Base-by-base conservation (phyloP, 1,140 invertebrate species). In the Formica selysi region DNA sequence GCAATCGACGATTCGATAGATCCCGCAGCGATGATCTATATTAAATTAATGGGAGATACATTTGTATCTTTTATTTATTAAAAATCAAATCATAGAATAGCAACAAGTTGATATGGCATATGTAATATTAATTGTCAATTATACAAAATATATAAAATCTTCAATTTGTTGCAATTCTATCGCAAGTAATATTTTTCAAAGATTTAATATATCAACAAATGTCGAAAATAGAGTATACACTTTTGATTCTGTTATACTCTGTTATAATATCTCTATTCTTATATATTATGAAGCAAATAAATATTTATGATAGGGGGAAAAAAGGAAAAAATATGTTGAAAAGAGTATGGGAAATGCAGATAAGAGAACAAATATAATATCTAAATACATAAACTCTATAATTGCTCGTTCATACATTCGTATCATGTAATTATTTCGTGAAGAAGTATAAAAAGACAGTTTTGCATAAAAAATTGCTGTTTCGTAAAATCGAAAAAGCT, bases 321-420 rank as follows among this genome's bases (percentile, higher is more conserved):
- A 62, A 62, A 57, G 41, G 8, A 62, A 57, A 59, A 36, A 36
- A 61, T 11, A 19, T 3, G 4, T 57, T 74, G n/a, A 38, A 54
- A 36, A 7, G 11, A 3, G 8, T 61, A 61, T 38, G 38, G 54
- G 13, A 59, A 61, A 29, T 26, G 16, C 54, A 61, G 54, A 10
- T 76, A 61, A 76, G 59, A 76, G 38, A 73, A 74, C 29, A 61
- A 26, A 22, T 76, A n/a, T 8, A 36, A 8, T 76, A 61, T 76
- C 51, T 38, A 76, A 76, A 61, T 61, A 41, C 38, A 61, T 16
- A 16, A 76, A 76, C 26, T 76, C 32, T 51, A 51, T 59, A 76
- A 76, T 74, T 76, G 54, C 73, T 36, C 51, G n/a, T 61, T 38
- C 22, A 76, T 76, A 74, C n/a, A 76, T 41, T 76, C 41, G 22